A percentile compares a stretch with the other conserved stretches of the same genome.
These are phyloP conservation scores for Notiomystis cincta DNA, from an alignment of 2,113 vertebrate species.

Conservation along the genomic window DNA sequence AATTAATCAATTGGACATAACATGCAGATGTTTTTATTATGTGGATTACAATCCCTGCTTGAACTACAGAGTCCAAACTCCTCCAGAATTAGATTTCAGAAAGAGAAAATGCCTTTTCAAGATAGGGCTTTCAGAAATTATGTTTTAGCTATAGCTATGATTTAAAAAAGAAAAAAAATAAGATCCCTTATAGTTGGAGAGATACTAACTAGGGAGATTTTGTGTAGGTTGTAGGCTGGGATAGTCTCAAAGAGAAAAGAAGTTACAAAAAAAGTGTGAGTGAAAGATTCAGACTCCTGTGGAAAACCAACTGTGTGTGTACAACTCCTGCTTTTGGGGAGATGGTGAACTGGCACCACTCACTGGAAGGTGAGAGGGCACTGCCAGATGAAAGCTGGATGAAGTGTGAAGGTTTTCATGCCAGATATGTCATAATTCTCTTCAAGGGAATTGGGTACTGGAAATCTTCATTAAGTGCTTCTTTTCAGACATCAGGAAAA, in stretches of 20 bases:
- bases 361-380: neutral
- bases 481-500: slow-evolving; percentile 27
- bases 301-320: fast-evolving
- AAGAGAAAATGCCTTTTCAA: neutral
- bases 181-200: neutral
- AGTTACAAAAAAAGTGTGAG: neutral
- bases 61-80: neutral
- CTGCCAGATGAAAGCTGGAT: neutral
- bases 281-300: neutral
- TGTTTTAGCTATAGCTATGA: neutral
- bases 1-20: slow-evolving; percentile 10
- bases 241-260: neutral
- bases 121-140: neutral
- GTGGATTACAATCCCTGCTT: neutral
- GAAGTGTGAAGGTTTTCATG: neutral
- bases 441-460: neutral
- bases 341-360: neutral
- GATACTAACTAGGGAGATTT: neutral
- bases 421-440: slow-evolving; percentile 19
- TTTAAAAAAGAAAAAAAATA: neutral
- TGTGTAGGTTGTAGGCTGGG: neutral
- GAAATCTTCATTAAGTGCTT: slow-evolving; percentile 8
- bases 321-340: neutral
- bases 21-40: neutral
- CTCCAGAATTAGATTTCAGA: neutral